Conservation (phyloP, 2,797 vertebrate species). For the Sebastes alutus region DNA sequence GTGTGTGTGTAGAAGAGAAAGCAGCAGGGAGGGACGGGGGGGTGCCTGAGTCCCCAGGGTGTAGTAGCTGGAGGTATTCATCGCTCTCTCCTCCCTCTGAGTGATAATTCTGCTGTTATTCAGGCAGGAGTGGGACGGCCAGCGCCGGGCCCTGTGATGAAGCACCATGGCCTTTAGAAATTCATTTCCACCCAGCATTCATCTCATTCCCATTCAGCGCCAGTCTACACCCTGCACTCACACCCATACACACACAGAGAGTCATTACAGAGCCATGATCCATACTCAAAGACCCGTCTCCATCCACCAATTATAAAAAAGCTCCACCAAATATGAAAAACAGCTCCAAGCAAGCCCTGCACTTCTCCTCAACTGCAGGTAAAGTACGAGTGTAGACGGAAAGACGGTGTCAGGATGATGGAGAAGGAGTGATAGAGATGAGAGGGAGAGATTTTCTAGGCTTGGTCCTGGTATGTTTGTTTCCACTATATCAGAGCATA, state of each 20-base stretch:
- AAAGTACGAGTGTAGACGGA: slow-evolving; percentile 10
- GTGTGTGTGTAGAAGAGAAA: slow-evolving; percentile 41
- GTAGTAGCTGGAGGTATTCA: slow-evolving; percentile 80
- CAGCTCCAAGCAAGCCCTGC: slow-evolving; percentile 16
- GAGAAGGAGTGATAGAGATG: slow-evolving; percentile 31
- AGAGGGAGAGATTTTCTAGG: slow-evolving; percentile 28
- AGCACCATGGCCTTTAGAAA: slow-evolving; percentile 88
- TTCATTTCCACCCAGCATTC: slow-evolving; percentile 86
- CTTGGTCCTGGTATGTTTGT: slow-evolving; percentile 49
- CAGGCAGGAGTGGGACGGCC: slow-evolving; percentile 82
- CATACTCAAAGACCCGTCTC: slow-evolving; percentile 63
- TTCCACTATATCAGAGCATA: slow-evolving; percentile 50
- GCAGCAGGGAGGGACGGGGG: slow-evolving; percentile 50
- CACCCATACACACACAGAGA: slow-evolving; percentile 51
- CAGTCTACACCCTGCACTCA: slow-evolving; percentile 68
- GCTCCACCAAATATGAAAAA: slow-evolving; percentile 46
- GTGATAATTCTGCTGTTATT: slow-evolving; percentile 77
- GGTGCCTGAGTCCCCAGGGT: slow-evolving; percentile 76
- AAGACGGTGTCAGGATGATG: not conserved
- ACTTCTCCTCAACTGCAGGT: slow-evolving; percentile 12
- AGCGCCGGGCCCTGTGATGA: slow-evolving; percentile 78
- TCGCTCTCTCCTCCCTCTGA: slow-evolving; percentile 83
- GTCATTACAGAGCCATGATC: slow-evolving; percentile 71
- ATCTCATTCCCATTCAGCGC: slow-evolving; percentile 86
- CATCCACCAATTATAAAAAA: slow-evolving; percentile 51